Percentiles rank a stretch among this genome's conserved stretches.
phyloP scores from a whole-genome alignment of 2,888 invertebrate genomes.

The Clistopyga incitator region DNA sequence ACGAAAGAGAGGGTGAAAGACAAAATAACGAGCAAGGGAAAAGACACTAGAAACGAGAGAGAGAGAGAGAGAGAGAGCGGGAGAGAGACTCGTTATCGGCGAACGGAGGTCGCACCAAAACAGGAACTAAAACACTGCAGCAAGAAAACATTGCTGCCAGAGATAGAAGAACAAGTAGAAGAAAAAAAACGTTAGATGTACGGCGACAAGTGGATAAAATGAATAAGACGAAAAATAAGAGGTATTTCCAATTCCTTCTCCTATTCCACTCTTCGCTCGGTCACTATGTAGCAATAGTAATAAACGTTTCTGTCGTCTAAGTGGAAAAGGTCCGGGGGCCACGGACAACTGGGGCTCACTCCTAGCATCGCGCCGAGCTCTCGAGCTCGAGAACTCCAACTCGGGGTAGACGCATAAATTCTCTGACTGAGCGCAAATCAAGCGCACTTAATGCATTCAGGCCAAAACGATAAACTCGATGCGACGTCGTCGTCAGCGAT shows the following conservation, averaged over 20 bases:
- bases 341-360: conserved; percentile 36
- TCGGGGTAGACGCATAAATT: conserved; percentile 74
- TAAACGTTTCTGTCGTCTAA: conserved; percentile 50
- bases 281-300: conserved; percentile 48
- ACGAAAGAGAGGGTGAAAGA: conserved; percentile 5
- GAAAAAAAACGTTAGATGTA: neutral
- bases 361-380: neutral
- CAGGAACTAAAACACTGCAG: conserved; percentile 8
- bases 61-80: neutral
- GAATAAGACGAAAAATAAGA: neutral
- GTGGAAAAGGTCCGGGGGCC: conserved; percentile 52
- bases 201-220: conserved; percentile 6
- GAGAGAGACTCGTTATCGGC: conserved; percentile 7
- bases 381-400: neutral
- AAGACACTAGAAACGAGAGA: neutral
- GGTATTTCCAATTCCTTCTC: conserved; percentile 12
- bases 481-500: conserved; percentile 55
- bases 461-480: conserved; percentile 76
- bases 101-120: conserved; percentile 11
- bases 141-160: neutral
- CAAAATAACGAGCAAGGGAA: conserved; percentile 35
- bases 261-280: conserved; percentile 23
- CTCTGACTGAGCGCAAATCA: conserved; percentile 73
- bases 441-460: conserved; percentile 76
- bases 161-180: neutral